Evolutionary conservation across 2,113 vertebrate species (phyloP), one percentile per base, ranked within the genome.

Genomic region (Hirundichthys speculiger): DNA sequence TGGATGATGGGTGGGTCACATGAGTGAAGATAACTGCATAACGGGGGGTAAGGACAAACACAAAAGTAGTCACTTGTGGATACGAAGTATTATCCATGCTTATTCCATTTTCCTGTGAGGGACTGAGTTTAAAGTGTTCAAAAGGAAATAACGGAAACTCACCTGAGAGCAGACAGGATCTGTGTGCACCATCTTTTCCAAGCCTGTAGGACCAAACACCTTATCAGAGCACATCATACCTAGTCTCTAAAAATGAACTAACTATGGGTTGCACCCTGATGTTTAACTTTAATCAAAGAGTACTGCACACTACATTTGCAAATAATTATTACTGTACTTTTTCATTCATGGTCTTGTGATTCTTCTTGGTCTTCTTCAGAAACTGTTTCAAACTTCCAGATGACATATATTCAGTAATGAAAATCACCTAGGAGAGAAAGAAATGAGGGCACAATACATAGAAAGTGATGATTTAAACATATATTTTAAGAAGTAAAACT

Each of bases 381-480:
- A 99, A 99, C 80, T 99, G 98, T 79, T 99, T 99, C 80, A 99
- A 90, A 84, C 98, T 99, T 52, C 97, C 98, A 25, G 98, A 99
- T 59, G 98, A 99, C 98, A 99, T 99, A 64, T 99, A 99, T 77
- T 99, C 98, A 18, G 98, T 99, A 67, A 99, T 99, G 90, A 99
- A 99, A 91, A 99, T 98, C 16, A 99, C 97, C 98, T 98, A 4
- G n/a, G 12, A 58, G 18, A 66, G 13, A 19, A 54, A 53, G n/a
- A 52, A 10, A 34, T 34, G 30, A 34, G 6, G 30, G 9, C 5
- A 34, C 30, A 34, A 43, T 27, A 5, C 0, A 25, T 5, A 1
- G 4, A 0, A 4, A 42, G 20, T 69, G 16, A 30, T 10, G 27
- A 62, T 19, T 40, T 0, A 60, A 53, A 72, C 41, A 13, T 25